Evolutionary conservation across 2,113 vertebrate genomes (phyloP).

Genomic region (Scomber colias): DNA sequence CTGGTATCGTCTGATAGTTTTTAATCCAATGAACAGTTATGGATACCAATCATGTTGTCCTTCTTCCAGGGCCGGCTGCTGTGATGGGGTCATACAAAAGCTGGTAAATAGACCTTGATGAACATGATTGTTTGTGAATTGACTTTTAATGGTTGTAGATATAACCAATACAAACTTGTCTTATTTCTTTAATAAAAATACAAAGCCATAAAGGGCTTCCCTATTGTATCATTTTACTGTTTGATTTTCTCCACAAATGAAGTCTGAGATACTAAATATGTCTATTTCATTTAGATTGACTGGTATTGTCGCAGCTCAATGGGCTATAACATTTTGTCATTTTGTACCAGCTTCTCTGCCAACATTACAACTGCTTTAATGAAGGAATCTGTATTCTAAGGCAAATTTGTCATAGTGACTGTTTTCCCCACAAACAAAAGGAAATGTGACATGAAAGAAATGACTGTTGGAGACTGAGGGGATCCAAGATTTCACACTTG

Average conservation of each 20-base stretch:
- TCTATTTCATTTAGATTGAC: slow-evolving; percentile 41
- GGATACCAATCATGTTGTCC: slow-evolving; percentile 18
- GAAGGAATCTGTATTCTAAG: slow-evolving; percentile 34
- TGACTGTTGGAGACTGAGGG: neutral
- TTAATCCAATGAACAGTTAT: slow-evolving; percentile 8
- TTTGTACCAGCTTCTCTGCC: slow-evolving; percentile 28
- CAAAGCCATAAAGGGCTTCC: neutral
- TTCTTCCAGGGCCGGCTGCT: neutral
- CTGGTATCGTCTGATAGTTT: slow-evolving; percentile 3
- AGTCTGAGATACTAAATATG: slow-evolving; percentile 9
- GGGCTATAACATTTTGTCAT: slow-evolving; percentile 52
- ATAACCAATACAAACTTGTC: slow-evolving; percentile 2
- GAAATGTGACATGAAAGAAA: slow-evolving; percentile 38
- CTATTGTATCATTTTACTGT: slow-evolving; percentile 7
- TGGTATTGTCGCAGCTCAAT: slow-evolving; percentile 45
- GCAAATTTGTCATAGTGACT: slow-evolving; percentile 26
- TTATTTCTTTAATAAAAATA: neutral
- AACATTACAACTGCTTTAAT: slow-evolving; percentile 46
- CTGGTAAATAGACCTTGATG: slow-evolving; percentile 28
- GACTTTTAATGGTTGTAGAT: slow-evolving; percentile 6
- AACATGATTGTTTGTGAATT: slow-evolving; percentile 12
- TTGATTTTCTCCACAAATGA: slow-evolving; percentile 23
- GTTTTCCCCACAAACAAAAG: slow-evolving; percentile 40
- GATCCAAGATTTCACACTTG: neutral
- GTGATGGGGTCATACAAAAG: slow-evolving; percentile 7